phyloP scores from a whole-genome alignment of 2,113 vertebrate species.

The Myiopsitta monachus region DNA sequence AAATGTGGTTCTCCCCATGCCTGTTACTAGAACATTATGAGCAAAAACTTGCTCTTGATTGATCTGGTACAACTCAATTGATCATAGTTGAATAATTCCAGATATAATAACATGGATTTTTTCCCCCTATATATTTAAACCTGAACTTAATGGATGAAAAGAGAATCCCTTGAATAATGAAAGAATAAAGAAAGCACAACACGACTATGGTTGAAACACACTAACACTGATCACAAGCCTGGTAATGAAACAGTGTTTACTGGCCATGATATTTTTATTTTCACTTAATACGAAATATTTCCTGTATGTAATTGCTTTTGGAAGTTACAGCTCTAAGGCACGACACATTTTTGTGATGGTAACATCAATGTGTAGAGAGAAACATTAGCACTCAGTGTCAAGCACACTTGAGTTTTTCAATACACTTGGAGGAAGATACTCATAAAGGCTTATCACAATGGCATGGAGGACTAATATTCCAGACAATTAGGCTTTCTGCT shows the following conservation, averaged over 20 bases:
- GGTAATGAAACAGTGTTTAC: constrained; percentile 47
- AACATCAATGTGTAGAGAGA: constrained; percentile 43
- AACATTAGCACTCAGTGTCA: constrained; percentile 68
- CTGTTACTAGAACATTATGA: not conserved
- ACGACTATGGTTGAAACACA: not conserved
- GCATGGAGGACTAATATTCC: constrained; percentile 61
- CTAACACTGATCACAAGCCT: not conserved
- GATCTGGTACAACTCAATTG: not conserved
- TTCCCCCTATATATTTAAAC: not conserved
- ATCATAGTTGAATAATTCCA: not conserved
- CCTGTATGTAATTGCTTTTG: constrained; percentile 62
- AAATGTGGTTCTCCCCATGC: not conserved
- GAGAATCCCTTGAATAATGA: not conserved
- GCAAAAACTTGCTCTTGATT: not conserved
- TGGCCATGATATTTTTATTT: constrained; percentile 69
- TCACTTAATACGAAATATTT: constrained; percentile 62
- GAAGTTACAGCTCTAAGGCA: constrained; percentile 74
- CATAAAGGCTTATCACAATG: constrained; percentile 50
- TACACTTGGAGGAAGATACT: constrained; percentile 57
- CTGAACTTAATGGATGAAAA: not conserved
- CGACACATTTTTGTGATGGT: constrained; percentile 62
- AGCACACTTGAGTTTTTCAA: constrained; percentile 74
- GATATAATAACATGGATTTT: constrained; percentile 7
- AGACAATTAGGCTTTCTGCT: constrained; percentile 73
- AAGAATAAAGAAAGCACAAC: not conserved